Conservation (phyloP, 1,140 invertebrate genomes). For the Atta cephalotes region DNA sequence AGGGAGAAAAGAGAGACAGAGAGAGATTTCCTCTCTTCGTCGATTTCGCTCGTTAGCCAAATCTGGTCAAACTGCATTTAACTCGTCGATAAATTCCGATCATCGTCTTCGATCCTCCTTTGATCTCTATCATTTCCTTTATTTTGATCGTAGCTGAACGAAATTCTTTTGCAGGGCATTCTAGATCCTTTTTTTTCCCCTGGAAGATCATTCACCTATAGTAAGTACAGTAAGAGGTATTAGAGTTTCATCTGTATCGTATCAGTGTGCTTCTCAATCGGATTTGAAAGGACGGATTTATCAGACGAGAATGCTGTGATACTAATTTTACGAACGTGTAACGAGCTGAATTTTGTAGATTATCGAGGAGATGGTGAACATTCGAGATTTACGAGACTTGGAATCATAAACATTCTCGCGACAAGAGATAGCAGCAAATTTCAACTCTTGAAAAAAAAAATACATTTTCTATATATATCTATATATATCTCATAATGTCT, state of each 20-base stretch:
- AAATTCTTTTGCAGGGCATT: neutral
- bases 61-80: neutral
- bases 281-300: neutral
- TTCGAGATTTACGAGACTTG: neutral
- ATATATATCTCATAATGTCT: slow-evolving; percentile 64
- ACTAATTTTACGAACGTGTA: neutral
- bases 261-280: neutral
- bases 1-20: neutral
- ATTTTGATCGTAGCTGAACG: neutral
- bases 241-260: neutral
- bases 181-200: neutral
- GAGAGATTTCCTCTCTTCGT: neutral
- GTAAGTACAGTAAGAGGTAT: neutral
- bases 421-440: neutral
- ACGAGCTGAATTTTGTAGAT: neutral
- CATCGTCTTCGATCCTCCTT: neutral
- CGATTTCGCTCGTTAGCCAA: neutral
- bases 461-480: neutral
- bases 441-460: neutral
- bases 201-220: neutral
- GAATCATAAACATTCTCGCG: neutral
- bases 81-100: neutral
- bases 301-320: neutral
- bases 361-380: neutral
- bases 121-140: neutral